Evolutionary conservation across 2,888 invertebrate species (phyloP).

Genomic region (Ophonus ardosiacus): DNA sequence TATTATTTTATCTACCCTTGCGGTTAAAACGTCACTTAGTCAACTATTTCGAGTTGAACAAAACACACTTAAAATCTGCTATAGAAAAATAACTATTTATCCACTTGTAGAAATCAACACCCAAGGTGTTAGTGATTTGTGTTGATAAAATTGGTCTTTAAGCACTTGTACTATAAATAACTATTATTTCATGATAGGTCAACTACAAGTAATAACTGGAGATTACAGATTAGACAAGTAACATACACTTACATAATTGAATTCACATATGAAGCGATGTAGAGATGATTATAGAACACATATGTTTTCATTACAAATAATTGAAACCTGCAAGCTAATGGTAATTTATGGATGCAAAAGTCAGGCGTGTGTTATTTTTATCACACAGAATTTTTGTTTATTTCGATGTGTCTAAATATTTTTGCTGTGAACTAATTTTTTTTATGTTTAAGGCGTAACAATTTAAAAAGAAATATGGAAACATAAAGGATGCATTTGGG

Average conservation of each 20-base stretch:
- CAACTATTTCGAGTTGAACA: no score
- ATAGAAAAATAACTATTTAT: no score
- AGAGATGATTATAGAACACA: background rate
- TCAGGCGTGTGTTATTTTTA: constrained; percentile 15
- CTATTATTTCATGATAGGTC: background rate
- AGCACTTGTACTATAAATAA: background rate
- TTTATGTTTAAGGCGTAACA: constrained; percentile 2
- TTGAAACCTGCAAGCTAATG: constrained; percentile 3
- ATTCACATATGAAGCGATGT: background rate
- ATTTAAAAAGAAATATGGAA: constrained; percentile 4
- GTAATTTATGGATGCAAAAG: constrained; percentile 28
- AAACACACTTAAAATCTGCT: no score
- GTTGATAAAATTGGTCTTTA: no score
- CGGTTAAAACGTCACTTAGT: no score
- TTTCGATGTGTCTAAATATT: background rate
- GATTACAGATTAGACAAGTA: background rate
- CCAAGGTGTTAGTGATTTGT: no score
- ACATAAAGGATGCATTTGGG: background rate
- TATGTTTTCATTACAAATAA: constrained; percentile 31
- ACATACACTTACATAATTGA: background rate
- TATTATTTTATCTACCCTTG: no score
- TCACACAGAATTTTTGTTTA: background rate
- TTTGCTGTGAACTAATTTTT: background rate
- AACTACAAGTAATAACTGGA: background rate
- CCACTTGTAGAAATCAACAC: no score